A percentile compares a stretch with the other conserved stretches of the same genome.
Evolutionary conservation across 2,888 invertebrate genomes (phyloP).

Genomic region (Lasioglossum marginatum): DNA sequence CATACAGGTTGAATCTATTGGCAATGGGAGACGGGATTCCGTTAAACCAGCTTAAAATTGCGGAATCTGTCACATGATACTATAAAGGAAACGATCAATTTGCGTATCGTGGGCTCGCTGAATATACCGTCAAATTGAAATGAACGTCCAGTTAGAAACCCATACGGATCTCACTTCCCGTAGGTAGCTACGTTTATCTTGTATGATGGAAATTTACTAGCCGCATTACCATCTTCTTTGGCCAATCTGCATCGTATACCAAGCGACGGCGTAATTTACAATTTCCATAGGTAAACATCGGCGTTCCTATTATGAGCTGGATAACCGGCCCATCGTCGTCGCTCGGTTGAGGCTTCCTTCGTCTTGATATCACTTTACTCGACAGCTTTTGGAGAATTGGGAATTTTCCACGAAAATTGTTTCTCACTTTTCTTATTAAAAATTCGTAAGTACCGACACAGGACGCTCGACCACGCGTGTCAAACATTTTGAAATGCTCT

Average conservation of each 20-base stretch:
- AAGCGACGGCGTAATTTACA: slow-evolving; percentile 51
- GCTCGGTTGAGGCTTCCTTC: not conserved
- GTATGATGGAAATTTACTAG: slow-evolving; percentile 53
- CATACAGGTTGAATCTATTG: slow-evolving; percentile 18
- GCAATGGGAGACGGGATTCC: slow-evolving; percentile 16
- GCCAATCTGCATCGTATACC: slow-evolving; percentile 42
- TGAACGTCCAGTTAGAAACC: slow-evolving; percentile 63
- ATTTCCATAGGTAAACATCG: slow-evolving; percentile 53
- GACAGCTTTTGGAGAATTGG: not conserved
- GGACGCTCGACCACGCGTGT: not conserved
- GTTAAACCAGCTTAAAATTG: slow-evolving; percentile 58
- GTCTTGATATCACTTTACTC: not conserved
- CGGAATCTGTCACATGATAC: slow-evolving; percentile 48
- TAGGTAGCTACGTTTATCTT: slow-evolving; percentile 43
- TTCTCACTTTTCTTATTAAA: not conserved
- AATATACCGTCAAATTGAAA: slow-evolving; percentile 61
- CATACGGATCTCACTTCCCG: slow-evolving; percentile 7
- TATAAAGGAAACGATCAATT: slow-evolving; percentile 61
- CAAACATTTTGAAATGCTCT: not conserved
- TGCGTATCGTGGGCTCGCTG: slow-evolving; percentile 37
- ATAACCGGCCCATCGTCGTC: slow-evolving; percentile 13
- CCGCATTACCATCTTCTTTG: slow-evolving; percentile 57
- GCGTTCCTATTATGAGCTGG: slow-evolving; percentile 27
- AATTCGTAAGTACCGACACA: not conserved
- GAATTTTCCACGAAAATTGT: not conserved